Base-by-base conservation (phyloP, 1,140 invertebrate genomes). In the Lucilia cuprina region DNA sequence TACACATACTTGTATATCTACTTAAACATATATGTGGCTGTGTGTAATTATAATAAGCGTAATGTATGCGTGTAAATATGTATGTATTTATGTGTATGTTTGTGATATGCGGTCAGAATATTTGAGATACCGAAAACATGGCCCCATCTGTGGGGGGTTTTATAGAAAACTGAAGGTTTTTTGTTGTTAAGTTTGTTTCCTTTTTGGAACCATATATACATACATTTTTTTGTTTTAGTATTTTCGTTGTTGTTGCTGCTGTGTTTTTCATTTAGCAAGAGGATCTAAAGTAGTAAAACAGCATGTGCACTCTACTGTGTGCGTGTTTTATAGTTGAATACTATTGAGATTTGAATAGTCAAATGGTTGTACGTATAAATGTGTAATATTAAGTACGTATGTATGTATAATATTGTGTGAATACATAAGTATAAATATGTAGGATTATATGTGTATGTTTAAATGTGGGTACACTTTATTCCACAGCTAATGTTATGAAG, bases 401-500 rank as follows among this genome's bases (percentile, higher is more conserved):
- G 65, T 70, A 70, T 21, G 65, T 25, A 19, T 17, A n/a, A 65
- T 65, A 65, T n/a, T 14, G 49, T 21, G 12, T 82, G 35, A 30
- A 30, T 82, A 82, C n/a, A 17, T 60, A 83, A 10, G 17, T 49
- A 12, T 47, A 34, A 35, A 34, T 83, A 47, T 75, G 13, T 55
- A 21, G 60, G 25, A 41, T 41, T 83, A 25, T 35, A 30, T 83
- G 19, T 35, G 19, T 50, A 83, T 84, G 84, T 83, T 41, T 86
- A 77, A 82, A 83, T 87, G 88, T 89, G 86, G 86, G 87, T 88
- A 86, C 25, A 30, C 87, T 87, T 86, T 88, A 86, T 89, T 89
- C 88, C 88, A 87, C 87, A 89, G 89, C 88, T 88, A 88, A 85
- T 89, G 88, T 88, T 88, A 89, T 88, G 88, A 87, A 85, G 86